These are phyloP conservation scores for Marasmarcha lunaedactyla DNA, from an alignment of 2,888 invertebrate genomes.

Conservation along the genomic window DNA sequence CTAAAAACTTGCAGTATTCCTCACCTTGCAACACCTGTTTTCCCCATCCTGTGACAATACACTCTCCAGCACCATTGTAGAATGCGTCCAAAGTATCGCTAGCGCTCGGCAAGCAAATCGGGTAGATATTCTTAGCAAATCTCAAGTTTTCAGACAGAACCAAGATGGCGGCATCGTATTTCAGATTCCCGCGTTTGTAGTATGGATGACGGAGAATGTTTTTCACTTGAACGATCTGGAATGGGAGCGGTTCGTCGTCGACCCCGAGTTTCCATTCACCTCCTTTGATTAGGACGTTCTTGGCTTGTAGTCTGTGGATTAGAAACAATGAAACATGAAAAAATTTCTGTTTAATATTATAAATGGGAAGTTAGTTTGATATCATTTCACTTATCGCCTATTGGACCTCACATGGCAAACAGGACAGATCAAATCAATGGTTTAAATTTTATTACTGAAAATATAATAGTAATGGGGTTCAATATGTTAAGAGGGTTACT, in stretches of 20 bases:
- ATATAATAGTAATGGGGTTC: too few species aligned
- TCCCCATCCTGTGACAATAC: constrained; percentile 87
- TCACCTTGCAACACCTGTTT: constrained; percentile 82
- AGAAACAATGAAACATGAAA: constrained; percentile 6
- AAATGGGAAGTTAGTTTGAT: background rate
- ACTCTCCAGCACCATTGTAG: constrained; percentile 71
- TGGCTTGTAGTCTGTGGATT: constrained; percentile 69
- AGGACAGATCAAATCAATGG: too few species aligned
- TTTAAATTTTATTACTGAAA: too few species aligned
- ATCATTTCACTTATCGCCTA: too few species aligned
- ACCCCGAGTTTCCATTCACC: constrained; percentile 89
- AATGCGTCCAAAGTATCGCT: constrained; percentile 65
- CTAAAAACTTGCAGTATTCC: too few species aligned
- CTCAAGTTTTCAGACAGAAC: constrained; percentile 73
- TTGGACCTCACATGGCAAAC: too few species aligned
- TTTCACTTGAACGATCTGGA: constrained; percentile 80
- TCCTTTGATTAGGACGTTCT: constrained; percentile 80
- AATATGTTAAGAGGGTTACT: too few species aligned
- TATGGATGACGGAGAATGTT: constrained; percentile 78
- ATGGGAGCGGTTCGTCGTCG: constrained; percentile 83
- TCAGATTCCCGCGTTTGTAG: constrained; percentile 71
- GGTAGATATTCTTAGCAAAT: constrained; percentile 78
- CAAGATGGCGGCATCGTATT: constrained; percentile 80
- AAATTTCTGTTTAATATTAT: too few species aligned
- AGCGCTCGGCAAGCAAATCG: constrained; percentile 75